These are phyloP conservation scores for Argynnis bischoffii DNA, from an alignment of 2,888 invertebrate species.

Conservation along the genomic window DNA sequence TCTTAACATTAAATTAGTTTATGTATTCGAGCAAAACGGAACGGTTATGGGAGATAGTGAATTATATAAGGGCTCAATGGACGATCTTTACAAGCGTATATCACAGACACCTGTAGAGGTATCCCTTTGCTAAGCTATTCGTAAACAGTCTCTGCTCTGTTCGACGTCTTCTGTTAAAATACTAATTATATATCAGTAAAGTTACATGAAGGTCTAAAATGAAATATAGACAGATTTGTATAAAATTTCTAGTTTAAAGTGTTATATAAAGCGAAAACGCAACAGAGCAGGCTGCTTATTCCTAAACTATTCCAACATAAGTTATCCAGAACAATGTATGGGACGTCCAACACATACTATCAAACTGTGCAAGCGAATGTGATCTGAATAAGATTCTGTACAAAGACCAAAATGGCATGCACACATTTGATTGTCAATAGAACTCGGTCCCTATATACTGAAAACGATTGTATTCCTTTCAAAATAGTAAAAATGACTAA, in stretches of 20 bases:
- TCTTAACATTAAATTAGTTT: slow-evolving; percentile 37
- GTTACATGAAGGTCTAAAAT: slow-evolving; percentile 10
- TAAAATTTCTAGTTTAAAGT: slow-evolving; percentile 21
- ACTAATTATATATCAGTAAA: slow-evolving; percentile 10
- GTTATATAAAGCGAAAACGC: slow-evolving; percentile 28
- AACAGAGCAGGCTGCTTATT: slow-evolving; percentile 52
- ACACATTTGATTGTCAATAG: slow-evolving; percentile 29
- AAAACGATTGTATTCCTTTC: slow-evolving; percentile 13
- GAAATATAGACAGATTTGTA: slow-evolving; percentile 18
- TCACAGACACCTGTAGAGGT: slow-evolving; percentile 67
- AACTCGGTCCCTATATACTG: slow-evolving; percentile 19
- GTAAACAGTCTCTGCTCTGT: slow-evolving; percentile 50
- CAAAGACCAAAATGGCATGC: slow-evolving; percentile 37
- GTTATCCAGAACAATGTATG: slow-evolving; percentile 80
- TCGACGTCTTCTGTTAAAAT: slow-evolving; percentile 25
- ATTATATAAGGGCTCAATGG: slow-evolving; percentile 55
- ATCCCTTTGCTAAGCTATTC: slow-evolving; percentile 64
- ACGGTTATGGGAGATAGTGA: slow-evolving; percentile 38
- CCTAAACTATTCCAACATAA: slow-evolving; percentile 73
- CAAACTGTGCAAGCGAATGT: slow-evolving; percentile 37
- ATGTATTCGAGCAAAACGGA: slow-evolving; percentile 41
- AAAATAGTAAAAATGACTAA: slow-evolving; percentile 21
- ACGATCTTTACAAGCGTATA: slow-evolving; percentile 80
- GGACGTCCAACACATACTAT: slow-evolving; percentile 27
- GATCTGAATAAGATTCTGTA: slow-evolving; percentile 31